Base-by-base conservation (phyloP, 1,140 invertebrate species). In the Drosophila rufa region DNA sequence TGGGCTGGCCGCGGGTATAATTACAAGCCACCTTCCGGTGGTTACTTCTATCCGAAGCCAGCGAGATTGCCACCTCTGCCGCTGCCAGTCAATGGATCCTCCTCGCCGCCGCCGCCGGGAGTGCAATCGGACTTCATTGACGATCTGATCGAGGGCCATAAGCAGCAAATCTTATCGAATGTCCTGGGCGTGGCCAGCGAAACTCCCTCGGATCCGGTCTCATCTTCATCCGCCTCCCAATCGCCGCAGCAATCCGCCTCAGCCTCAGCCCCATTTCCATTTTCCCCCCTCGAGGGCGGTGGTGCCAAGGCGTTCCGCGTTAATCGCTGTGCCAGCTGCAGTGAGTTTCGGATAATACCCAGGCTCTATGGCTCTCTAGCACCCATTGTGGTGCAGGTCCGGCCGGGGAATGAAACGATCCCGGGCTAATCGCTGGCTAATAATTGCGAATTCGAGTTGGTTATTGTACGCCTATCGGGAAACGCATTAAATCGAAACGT, bases 71-170 rank as follows among this genome's bases (percentile, higher is more conserved):
- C 75, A 17, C 27, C 57, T 46, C 33, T 75, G 61, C 27, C 57
- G 38, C 33, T 71, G 58, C 50, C 45, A 66, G 70, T 56, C 58
- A 68, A 70, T 50, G 53, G 60, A 40, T 56, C 53, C 14, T 14
- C 36, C 36, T 38, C 36, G 2, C 69, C 53, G 27, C 69, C 53
- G 27, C 77, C 81, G 25, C 71, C 81, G 0, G 87, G 75, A n/a
- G 79, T 79, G 11, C 91, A 92, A 67, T 75, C 82, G 46, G 91
- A 92, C 66, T 92, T 86, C 68, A 92, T 92, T 53, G 91, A 92
- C 60, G 91, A 92, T 77, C 79, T 92, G 59, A 92, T 92, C 55
- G 85, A 83, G 75, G 74, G 68, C 30, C 91, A 92, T 14, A 92
- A 92, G 71, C 83, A 92, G 65, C 91, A 92, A 82, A 92, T 92